Percentiles rank a stretch among this genome's conserved stretches.
Evolutionary conservation across 2,888 invertebrate genomes (phyloP).

Genomic region (Acleris sparsana): DNA sequence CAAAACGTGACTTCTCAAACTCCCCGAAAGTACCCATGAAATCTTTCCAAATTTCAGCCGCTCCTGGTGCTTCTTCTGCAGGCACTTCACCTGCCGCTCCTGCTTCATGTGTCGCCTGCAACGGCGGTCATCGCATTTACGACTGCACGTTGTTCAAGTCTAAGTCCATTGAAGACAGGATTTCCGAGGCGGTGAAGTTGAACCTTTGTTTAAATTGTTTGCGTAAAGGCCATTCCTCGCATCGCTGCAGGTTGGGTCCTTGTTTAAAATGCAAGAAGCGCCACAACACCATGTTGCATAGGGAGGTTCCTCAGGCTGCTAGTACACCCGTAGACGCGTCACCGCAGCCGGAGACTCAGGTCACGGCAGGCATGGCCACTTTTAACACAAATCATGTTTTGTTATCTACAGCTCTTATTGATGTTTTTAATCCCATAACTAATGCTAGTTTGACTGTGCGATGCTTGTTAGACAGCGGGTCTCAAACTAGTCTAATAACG

Average conservation of each 20-base stretch:
- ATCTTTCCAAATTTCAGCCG: conserved; percentile 12
- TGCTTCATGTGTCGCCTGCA: conserved; percentile 6
- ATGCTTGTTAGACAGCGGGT: conserved; percentile 23
- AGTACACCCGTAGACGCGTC: neutral
- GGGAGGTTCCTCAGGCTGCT: neutral
- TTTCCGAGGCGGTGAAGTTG: conserved; percentile 1
- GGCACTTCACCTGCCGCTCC: neutral
- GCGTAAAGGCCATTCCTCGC: conserved; percentile 3
- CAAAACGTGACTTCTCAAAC: too few relatives aligned
- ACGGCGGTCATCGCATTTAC: conserved; percentile 14
- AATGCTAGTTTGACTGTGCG: conserved; percentile 3
- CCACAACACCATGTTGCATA: conserved; percentile 22
- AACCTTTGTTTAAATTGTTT: conserved; percentile 29
- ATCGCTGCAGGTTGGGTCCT: conserved; percentile 15
- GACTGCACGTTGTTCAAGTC: conserved; percentile 18
- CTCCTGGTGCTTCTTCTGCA: conserved; percentile 4
- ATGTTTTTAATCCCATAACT: conserved; percentile 16
- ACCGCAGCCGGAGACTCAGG: too few relatives aligned
- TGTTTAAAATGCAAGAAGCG: conserved; percentile 16
- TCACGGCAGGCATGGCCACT: neutral
- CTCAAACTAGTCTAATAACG: conserved; percentile 29
- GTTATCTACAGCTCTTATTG: conserved; percentile 18
- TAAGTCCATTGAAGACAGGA: conserved; percentile 16
- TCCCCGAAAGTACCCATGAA: neutral
- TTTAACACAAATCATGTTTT: conserved; percentile 8